phyloP scores from a whole-genome alignment of 2,797 vertebrate genomes.

The Chiloscyllium punctatum region DNA sequence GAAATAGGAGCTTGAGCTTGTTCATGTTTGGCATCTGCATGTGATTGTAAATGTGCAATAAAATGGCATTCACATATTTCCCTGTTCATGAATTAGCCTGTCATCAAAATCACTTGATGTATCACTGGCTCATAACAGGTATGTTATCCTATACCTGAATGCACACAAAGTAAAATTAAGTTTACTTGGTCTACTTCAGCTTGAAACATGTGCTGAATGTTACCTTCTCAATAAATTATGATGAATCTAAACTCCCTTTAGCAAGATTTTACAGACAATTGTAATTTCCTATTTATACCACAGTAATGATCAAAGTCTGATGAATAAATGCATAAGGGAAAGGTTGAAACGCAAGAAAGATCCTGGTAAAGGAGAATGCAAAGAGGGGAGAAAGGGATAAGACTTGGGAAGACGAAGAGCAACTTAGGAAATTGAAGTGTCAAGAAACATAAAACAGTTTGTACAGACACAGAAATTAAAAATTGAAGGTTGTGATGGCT shows the following conservation, averaged over 20 bases:
- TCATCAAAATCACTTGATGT: not conserved
- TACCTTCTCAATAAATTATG: slow-evolving; percentile 18
- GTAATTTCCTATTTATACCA: slow-evolving; percentile 28
- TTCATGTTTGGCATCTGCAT: not conserved
- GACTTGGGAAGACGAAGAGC: not conserved
- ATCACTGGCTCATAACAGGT: not conserved
- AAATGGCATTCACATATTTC: slow-evolving; percentile 24
- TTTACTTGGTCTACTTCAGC: not conserved
- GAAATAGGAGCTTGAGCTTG: not conserved
- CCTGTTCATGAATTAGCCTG: not conserved
- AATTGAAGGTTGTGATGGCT: not conserved
- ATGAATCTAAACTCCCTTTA: slow-evolving; percentile 10
- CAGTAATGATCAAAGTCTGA: slow-evolving; percentile 1
- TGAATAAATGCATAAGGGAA: not conserved
- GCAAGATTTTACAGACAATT: slow-evolving; percentile 14
- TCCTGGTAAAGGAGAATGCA: not conserved
- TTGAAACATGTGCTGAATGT: not conserved
- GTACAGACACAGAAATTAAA: not conserved
- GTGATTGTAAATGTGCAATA: not conserved
- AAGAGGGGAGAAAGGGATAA: not conserved
- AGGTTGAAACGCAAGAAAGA: not conserved
- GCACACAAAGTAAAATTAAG: slow-evolving; percentile 16
- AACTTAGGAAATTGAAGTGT: not conserved
- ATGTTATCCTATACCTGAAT: not conserved
- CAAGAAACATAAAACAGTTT: not conserved